Base-by-base conservation (phyloP, 2,888 invertebrate species). In the Diarsia brunnea region DNA sequence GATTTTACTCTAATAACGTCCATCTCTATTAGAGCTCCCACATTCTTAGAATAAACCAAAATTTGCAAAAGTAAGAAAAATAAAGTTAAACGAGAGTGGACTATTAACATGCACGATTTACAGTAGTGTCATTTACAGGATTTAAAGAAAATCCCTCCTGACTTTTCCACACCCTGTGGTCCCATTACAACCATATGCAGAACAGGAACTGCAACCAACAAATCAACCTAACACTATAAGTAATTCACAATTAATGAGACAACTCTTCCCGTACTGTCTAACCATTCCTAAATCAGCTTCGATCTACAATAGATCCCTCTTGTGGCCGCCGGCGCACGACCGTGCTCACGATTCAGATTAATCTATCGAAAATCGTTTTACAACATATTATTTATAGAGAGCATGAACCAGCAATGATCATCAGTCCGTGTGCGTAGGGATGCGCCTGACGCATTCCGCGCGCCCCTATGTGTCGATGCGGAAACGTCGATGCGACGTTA, bases 291-390 rank as follows among this genome's bases (percentile, higher is more conserved):
- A 90, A 90, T 90, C 94, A 89, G 80, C 85, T 91, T 91, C 92
- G 95, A 96, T 96, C 95, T 92, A 95, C 96, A 95, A 96, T 96
- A 96, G 96, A 96, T 96, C 96, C 95, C 93, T 92, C 92, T 92
- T 88, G 92, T 90, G 93, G 91, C 94, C 93, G 93, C 94, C 95
- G 95, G 95, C 95, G 95, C 96, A 95, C 96, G 95, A 95, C 95
- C 92, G 92, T 90, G 95, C 94, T 93, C 96, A 96, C 96, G 96
- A 96, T 96, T 96, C 96, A 96, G 96, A 96, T 96, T 96, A 96
- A 96, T 96, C 96, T 96, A 96, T 96, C 96, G 96, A 96, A 96
- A 96, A 96, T 96, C 96, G 96, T 96, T 96, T 96, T 96, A 96
- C 96, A 96, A 96, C 96, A 96, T 96, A 96, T 96, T 96, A 96